phyloP scores from a whole-genome alignment of 2,113 vertebrate species.

The Octodon degus region DNA sequence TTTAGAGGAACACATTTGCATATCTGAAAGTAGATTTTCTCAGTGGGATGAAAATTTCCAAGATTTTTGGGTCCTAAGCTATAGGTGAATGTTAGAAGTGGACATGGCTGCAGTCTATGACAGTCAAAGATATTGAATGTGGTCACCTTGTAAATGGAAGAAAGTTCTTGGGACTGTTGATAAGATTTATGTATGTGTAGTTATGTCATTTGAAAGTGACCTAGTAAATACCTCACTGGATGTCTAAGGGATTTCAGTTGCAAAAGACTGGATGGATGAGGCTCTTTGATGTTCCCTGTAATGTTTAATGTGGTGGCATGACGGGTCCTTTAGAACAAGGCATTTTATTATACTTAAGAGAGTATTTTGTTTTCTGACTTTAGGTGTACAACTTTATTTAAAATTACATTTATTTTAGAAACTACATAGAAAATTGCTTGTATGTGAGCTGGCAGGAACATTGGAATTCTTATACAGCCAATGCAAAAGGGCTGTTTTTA shows the following conservation, averaged over 20 bases:
- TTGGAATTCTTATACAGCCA: constrained; percentile 71
- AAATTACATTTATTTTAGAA: constrained; percentile 74
- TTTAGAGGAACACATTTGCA: constrained; percentile 14
- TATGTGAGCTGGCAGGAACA: constrained; percentile 72
- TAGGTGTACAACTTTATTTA: constrained; percentile 58
- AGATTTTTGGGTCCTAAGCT: constrained; percentile 19
- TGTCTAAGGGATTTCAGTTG: not conserved
- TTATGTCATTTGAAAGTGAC: not conserved
- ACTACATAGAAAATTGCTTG: constrained; percentile 70
- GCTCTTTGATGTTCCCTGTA: not conserved
- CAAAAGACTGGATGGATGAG: not conserved
- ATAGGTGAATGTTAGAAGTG: constrained; percentile 40
- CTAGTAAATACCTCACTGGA: not conserved
- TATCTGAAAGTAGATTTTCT: constrained; percentile 11
- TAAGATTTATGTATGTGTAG: constrained; percentile 5
- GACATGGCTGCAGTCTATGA: not conserved
- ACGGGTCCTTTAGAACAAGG: constrained; percentile 46
- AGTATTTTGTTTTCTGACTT: constrained; percentile 70
- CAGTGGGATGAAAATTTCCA: not conserved
- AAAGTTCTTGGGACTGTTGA: constrained; percentile 24
- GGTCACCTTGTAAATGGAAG: constrained; percentile 14
- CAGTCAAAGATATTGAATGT: not conserved
- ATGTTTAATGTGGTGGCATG: not conserved
- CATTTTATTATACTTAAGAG: constrained; percentile 53
- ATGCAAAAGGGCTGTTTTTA: constrained; percentile 74